Base-by-base conservation (phyloP, 2,888 invertebrate genomes). In the Eudasyphora cyanicolor region DNA sequence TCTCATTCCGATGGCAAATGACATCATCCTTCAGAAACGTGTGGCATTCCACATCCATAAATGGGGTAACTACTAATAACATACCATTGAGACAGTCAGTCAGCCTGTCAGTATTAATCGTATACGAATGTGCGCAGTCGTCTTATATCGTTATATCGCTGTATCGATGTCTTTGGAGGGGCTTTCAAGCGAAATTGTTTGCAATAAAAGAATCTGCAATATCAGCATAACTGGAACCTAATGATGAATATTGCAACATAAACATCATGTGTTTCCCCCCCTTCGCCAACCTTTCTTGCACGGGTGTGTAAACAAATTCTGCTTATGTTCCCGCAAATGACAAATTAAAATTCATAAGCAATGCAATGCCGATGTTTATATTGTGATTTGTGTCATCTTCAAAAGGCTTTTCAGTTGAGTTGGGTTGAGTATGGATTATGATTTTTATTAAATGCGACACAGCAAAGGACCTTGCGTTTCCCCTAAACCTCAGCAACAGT, bases 171-270 rank as follows among this genome's bases (percentile, higher is more conserved):
- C 14, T n/a, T n/a, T 45, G 12, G 2, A 45, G 1, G 6, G 3
- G n/a, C 2, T 7, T 45, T n/a, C n/a, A 6, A n/a, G 45, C 1
- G 45, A n/a, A n/a, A 45, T 45, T 45, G n/a, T 45, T 45, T 12
- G 45, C 57, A 27, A 29, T 62, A 62, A 62, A 27, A 62, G 62
- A 67, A 38, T 42, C 24, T 67, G 67, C 67, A 24, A 42, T 24
- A 67, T 67, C 38, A 67, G 24, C 67, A 42, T 4, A 67, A 42
- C 67, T 38, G 35, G 42, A 29, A 17, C n/a, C 67, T 42, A 38
- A 42, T 27, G n/a, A 57, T 64, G 17, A n/a, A n/a, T n/a, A 67
- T 67, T 67, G 21, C 67, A 64, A 38, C 35, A 35, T 64, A 24
- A 67, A 67, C 67, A 17, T 24, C 67, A 42, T 14, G 6, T 12